Evolutionary conservation across 1,140 invertebrate genomes (phyloP).

Genomic region (Maniola jurtina): DNA sequence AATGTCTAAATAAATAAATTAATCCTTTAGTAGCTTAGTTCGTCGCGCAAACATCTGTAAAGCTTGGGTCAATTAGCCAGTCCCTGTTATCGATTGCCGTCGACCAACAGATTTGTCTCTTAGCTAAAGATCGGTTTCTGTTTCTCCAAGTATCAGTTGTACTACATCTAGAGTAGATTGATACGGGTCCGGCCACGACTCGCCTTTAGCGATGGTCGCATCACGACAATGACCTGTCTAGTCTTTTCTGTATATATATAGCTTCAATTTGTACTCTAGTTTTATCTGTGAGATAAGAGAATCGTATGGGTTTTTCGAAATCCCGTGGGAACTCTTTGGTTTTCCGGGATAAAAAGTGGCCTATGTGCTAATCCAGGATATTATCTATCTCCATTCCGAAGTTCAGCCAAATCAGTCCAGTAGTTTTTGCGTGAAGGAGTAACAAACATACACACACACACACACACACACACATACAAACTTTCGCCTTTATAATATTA

Average conservation of each 20-base stretch:
- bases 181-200: constrained; percentile 33
- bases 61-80: not conserved
- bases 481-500: no score
- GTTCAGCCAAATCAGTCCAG: no score
- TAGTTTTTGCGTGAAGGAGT: no score
- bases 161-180: constrained; percentile 34
- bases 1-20: no score
- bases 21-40: no score
- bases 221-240: constrained; percentile 43
- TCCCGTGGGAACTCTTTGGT: no score
- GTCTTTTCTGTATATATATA: constrained; percentile 8
- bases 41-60: not conserved
- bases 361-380: no score
- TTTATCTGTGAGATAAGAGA: constrained; percentile 10
- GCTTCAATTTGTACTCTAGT: constrained; percentile 8
- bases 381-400: no score
- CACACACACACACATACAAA: no score
- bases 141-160: constrained; percentile 26
- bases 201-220: constrained; percentile 30
- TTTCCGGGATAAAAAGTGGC: no score
- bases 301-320: no score
- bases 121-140: constrained; percentile 6
- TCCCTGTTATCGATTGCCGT: not conserved
- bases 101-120: constrained; percentile 4
- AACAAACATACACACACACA: no score